Evolutionary conservation across 2,888 invertebrate species (phyloP), one percentile per base, ranked within the genome.

Genomic region (Drosophila greeni): DNA sequence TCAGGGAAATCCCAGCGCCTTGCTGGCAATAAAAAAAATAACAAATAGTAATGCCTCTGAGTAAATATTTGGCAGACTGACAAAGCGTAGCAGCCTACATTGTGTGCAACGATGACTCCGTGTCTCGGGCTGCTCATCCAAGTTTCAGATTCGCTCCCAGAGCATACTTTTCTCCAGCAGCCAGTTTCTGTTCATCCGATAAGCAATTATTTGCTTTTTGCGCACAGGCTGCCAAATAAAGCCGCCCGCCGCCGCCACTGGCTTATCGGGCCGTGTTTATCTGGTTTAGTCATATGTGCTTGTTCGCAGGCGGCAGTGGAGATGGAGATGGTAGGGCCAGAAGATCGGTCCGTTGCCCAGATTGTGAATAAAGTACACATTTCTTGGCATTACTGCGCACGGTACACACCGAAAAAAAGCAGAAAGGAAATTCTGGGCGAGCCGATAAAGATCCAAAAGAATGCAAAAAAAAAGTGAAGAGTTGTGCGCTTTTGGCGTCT

Each of bases 401-500:
- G 61, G 36, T 51, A 62, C 62, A 51, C 60, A 16, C 60, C 45
- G 8, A 29, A 45, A 45, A 45, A 18, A 36, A 14, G 26, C 29
- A 7, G 20, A 29, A 56, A 29, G 29, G 7, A 51, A 34, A 23
- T 23, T 45, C 33, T 29, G 8, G 20, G 33, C 26, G 24, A 29
- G 36, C 36, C 48, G 60, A 67, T 67, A 67, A 54, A 55, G 45
- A 64, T 66, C 54, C 31, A 18, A 47, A 47, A 36, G 40, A 61
- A 57, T 62, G 51, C 45, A 55, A 33, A 42, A 43, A 43, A 16
- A 54, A 49, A 7, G n/a, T 42, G 9, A 39, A 54, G 42, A 31
- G 45, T 24, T 36, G 52, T 67, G 55, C 29, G 55, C 37, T 58
- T 80, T 77, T 75, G 31, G 75, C 70, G 70, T 69, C 59, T 72